These are phyloP conservation scores for Chaenodraco wilsoni DNA, from an alignment of 2,797 vertebrate species.

Conservation along the genomic window DNA sequence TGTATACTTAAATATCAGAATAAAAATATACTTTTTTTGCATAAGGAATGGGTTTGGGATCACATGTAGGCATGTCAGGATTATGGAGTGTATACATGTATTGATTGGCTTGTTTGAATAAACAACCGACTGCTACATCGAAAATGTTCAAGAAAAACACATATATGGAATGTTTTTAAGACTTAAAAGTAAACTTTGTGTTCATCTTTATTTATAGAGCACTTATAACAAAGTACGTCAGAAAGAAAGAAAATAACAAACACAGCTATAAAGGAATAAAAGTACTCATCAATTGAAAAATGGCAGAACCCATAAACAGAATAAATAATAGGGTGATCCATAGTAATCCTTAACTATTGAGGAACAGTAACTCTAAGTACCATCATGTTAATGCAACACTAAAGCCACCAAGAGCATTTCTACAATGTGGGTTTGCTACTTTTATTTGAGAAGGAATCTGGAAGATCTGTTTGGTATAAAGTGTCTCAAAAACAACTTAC, in stretches of 20 bases:
- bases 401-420: too few relatives aligned
- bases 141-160: conserved; percentile 1
- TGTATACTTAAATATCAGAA: not conserved
- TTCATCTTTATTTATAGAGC: not conserved
- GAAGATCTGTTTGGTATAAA: not conserved
- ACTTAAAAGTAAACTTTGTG: not conserved
- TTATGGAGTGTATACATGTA: not conserved
- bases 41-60: not conserved
- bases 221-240: not conserved
- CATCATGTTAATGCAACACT: too few relatives aligned
- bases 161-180: not conserved
- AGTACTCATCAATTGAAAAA: not conserved
- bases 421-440: too few relatives aligned
- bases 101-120: not conserved
- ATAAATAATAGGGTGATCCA: not conserved
- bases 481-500: not conserved
- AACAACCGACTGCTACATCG: not conserved
- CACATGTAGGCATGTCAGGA: not conserved
- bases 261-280: not conserved
- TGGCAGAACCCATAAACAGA: not conserved
- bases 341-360: too few relatives aligned
- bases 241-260: not conserved
- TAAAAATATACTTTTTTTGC: not conserved
- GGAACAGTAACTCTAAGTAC: not conserved
- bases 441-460: not conserved